Percentiles rank a stretch among this genome's conserved stretches.
These are phyloP conservation scores for Oryzias woworae DNA, from an alignment of 2,113 vertebrate genomes.

Conservation along the genomic window DNA sequence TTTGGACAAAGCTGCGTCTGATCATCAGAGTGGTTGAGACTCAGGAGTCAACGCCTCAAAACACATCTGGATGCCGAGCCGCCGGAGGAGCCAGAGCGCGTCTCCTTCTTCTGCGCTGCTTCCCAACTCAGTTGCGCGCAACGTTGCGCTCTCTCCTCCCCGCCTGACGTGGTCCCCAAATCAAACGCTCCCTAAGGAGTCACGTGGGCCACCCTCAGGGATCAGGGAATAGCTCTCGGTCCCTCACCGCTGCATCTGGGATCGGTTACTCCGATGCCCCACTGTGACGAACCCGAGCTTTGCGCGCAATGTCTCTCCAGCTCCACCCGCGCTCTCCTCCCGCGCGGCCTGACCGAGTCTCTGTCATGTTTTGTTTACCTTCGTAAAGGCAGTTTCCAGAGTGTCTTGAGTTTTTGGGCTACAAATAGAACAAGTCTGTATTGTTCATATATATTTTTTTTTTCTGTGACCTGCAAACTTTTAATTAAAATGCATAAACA, in stretches of 20 bases:
- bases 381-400: too few relatives aligned
- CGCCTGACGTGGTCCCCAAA: constrained; percentile 27
- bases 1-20: constrained; percentile 47
- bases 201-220: constrained; percentile 63
- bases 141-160: constrained; percentile 29
- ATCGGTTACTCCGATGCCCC: constrained; percentile 52
- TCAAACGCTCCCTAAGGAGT: constrained; percentile 56
- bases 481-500: too few relatives aligned
- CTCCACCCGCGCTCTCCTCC: background rate
- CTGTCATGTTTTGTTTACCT: constrained; percentile 31
- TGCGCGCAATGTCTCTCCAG: constrained; percentile 22
- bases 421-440: too few relatives aligned
- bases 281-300: constrained; percentile 23
- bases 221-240: constrained; percentile 55
- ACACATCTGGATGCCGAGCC: constrained; percentile 28
- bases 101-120: constrained; percentile 26
- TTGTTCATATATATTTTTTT: too few relatives aligned
- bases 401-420: background rate
- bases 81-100: constrained; percentile 21
- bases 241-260: constrained; percentile 55
- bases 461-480: too few relatives aligned
- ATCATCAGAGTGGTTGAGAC: background rate
- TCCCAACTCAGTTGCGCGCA: constrained; percentile 53
- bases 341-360: constrained; percentile 43
- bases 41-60: constrained; percentile 42